Evolutionary conservation across 2,888 invertebrate species (phyloP).

Genomic region (Euzetes globulus): DNA sequence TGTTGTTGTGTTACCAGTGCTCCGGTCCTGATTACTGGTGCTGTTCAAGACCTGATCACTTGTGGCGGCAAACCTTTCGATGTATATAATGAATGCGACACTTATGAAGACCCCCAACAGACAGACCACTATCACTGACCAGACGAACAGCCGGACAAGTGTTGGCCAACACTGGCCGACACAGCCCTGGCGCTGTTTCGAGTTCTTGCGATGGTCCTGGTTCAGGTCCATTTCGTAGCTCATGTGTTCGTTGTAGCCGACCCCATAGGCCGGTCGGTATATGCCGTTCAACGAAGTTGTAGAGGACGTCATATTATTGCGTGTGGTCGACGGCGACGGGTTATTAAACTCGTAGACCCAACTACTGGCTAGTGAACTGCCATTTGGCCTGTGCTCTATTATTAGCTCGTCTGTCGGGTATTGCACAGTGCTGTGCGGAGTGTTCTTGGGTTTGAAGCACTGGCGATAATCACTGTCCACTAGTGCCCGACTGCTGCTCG

Average conservation of each 20-base stretch:
- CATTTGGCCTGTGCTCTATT: not conserved
- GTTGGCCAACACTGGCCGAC: not conserved
- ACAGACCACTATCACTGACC: not conserved
- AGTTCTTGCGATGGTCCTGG: not conserved
- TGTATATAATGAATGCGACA: constrained; percentile 10
- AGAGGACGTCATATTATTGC: not conserved
- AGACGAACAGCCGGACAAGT: not conserved
- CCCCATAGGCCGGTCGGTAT: not conserved
- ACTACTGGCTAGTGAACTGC: not conserved
- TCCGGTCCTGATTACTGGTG: not conserved
- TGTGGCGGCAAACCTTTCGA: not conserved
- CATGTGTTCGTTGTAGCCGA: not conserved
- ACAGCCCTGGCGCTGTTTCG: not conserved
- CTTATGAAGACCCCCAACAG: not conserved
- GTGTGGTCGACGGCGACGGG: not conserved
- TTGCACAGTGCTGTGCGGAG: not conserved
- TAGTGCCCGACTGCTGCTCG: not conserved
- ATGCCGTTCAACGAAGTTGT: not conserved
- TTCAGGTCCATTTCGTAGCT: constrained; percentile 3
- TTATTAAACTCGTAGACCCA: constrained; percentile 4
- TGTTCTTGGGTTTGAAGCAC: not conserved
- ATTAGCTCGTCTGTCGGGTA: not conserved
- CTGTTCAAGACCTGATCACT: not conserved
- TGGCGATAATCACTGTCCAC: not conserved
- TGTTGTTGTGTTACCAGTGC: not conserved